Evolutionary conservation across 2,888 invertebrate genomes (phyloP).

Genomic region (Idaea dimidiata): DNA sequence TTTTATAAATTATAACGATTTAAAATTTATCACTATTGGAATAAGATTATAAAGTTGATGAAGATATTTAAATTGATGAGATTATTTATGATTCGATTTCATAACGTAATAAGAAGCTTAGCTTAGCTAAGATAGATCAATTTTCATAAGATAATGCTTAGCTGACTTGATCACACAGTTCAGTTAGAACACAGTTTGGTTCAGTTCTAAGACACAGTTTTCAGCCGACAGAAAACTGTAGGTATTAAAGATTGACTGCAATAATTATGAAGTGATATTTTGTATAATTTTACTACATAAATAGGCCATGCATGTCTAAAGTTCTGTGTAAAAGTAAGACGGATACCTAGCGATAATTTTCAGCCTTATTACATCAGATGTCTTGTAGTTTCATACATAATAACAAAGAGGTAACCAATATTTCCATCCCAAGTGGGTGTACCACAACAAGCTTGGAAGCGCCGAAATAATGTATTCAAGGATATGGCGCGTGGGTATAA

Average conservation of each 20-base stretch:
- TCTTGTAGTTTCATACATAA: not conserved
- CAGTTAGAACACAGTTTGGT: too few relatives aligned
- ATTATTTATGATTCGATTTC: not conserved
- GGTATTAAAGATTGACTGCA: too few relatives aligned
- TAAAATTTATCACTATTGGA: not conserved
- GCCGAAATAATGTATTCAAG: constrained; percentile 26
- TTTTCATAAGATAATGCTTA: too few relatives aligned
- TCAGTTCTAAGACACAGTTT: too few relatives aligned
- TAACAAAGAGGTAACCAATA: not conserved
- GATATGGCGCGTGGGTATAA: constrained; percentile 24
- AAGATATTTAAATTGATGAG: not conserved
- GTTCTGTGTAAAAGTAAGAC: too few relatives aligned
- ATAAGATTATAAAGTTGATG: not conserved
- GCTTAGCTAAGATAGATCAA: not conserved
- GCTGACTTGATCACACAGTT: too few relatives aligned
- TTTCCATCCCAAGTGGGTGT: not conserved
- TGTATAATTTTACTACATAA: too few relatives aligned
- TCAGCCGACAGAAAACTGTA: too few relatives aligned
- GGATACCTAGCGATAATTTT: too few relatives aligned
- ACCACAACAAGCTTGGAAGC: not conserved
- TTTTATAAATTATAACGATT: not conserved
- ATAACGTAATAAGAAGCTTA: not conserved
- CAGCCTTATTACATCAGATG: not conserved
- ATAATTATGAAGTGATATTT: too few relatives aligned
- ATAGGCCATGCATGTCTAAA: too few relatives aligned